Base-by-base conservation (phyloP, 1,140 invertebrate genomes). In the Maconellicoccus hirsutus region DNA sequence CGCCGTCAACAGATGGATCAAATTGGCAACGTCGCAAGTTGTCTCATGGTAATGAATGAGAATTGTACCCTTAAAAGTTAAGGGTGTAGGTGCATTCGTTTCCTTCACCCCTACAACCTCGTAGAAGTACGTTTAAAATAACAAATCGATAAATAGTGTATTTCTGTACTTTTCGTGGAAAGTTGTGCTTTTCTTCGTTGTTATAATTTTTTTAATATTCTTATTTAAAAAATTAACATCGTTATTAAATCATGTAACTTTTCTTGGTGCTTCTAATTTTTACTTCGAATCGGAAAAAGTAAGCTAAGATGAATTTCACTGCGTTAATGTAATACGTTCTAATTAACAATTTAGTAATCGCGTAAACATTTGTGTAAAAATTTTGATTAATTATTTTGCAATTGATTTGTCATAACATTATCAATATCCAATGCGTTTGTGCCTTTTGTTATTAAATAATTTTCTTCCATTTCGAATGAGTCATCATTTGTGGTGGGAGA, bases 71-170 rank as follows among this genome's bases (percentile, higher is more conserved):
- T 52, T 19, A 52, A 52, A 19, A 52, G 42, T 52, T 52, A 52
- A 52, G 42, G 42, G 42, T 52, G 42, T 52, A 52, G 42, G 42
- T 52, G 42, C 42, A 52, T 19, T 52, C 2, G n/a, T 19, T 52
- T 52, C n/a, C 42, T 52, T 52, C 42, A 52, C 42, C 42, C 42
- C 42, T 52, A 52, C 42, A 16, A 19, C 42, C 42, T 6, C 3
- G 29, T 33, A 33, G 3, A 52, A 8, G 42, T 52, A 52, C 42
- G 42, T 14, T 52, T 52, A 16, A 52, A 6, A 19, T 52, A 52
- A 52, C 42, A 52, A 19, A 52, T 52, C 42, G 42, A 52, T 52
- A 52, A 16, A 52, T 52, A 52, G 42, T 52, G n/a, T 52, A 52
- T 16, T 52, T 16, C 12, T 52, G n/a, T 19, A 16, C n/a, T 52